A percentile compares a stretch with the other conserved stretches of the same genome.
These are phyloP conservation scores for Chrysolina oricalcia DNA, from an alignment of 2,888 invertebrate species.

Conservation along the genomic window DNA sequence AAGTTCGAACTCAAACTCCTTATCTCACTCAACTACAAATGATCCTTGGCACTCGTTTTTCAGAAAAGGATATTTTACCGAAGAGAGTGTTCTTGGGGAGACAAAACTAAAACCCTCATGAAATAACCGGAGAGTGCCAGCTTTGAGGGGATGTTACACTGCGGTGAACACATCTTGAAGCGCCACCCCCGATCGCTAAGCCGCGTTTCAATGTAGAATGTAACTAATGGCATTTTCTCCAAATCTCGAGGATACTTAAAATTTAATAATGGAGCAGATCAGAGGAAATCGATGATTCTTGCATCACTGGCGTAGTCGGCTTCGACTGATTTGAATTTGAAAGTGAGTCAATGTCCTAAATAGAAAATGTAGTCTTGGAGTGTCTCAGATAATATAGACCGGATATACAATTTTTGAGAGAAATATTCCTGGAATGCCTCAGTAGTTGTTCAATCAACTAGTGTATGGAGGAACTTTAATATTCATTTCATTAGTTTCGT, in stretches of 20 bases:
- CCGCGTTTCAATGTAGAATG: conserved; percentile 51
- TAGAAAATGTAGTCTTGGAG: background rate
- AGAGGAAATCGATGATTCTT: conserved; percentile 2
- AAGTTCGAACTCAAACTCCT: background rate
- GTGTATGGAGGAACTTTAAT: no score
- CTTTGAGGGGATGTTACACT: conserved; percentile 53
- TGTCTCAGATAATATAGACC: no score
- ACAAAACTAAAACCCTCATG: conserved; percentile 18
- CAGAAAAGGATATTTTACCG: background rate
- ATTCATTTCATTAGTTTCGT: no score
- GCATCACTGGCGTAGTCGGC: background rate
- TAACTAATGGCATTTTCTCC: conserved; percentile 56
- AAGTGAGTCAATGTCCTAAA: background rate
- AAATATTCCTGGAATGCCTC: no score
- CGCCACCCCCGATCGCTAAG: conserved; percentile 58
- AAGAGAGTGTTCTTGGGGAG: conserved; percentile 13
- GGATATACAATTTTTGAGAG: no score
- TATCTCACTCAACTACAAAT: conserved; percentile 10
- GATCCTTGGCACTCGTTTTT: conserved; percentile 28
- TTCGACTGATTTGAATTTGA: background rate
- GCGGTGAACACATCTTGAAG: conserved; percentile 55
- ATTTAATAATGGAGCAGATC: conserved; percentile 45
- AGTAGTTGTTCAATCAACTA: no score
- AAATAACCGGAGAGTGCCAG: conserved; percentile 47
- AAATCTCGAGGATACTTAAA: conserved; percentile 50